These are phyloP conservation scores for Pissodes strobi DNA, from an alignment of 1,140 invertebrate genomes.

Conservation along the genomic window DNA sequence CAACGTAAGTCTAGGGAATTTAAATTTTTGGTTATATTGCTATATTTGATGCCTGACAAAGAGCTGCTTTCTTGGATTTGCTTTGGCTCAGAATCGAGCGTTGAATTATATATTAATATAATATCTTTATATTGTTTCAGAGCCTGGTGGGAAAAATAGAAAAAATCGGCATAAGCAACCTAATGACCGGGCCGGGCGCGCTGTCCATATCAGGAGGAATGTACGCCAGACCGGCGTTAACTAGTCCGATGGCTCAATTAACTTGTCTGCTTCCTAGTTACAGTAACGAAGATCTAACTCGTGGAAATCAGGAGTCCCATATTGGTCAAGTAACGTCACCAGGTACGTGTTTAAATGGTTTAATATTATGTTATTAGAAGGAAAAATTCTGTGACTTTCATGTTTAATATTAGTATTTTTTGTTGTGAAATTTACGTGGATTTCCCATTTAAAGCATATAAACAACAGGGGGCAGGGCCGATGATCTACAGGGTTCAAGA, in stretches of 20 bases:
- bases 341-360: conserved; percentile 22
- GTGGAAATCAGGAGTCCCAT: neutral
- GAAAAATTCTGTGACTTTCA: neutral
- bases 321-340: conserved; percentile 19
- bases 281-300: conserved; percentile 35
- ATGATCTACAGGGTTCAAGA: no score
- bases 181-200: conserved; percentile 66
- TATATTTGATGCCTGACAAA: no score
- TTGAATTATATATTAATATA: no score
- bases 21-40: no score
- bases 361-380: neutral
- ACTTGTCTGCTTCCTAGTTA: conserved; percentile 65
- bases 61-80: no score
- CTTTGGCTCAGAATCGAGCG: no score
- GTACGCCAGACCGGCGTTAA: conserved; percentile 61
- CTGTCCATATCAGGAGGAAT: conserved; percentile 61
- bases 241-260: conserved; percentile 75
- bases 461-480: no score
- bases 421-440: no score
- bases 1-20: no score
- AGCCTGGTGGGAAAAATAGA: conserved; percentile 71
- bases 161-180: conserved; percentile 68
- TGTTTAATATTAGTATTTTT: neutral
- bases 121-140: no score
- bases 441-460: no score